Percentiles rank a stretch among this genome's conserved stretches.
phyloP scores from a whole-genome alignment of 37 sponge, comb jelly and placozoan species.

The Beroe ovata region DNA sequence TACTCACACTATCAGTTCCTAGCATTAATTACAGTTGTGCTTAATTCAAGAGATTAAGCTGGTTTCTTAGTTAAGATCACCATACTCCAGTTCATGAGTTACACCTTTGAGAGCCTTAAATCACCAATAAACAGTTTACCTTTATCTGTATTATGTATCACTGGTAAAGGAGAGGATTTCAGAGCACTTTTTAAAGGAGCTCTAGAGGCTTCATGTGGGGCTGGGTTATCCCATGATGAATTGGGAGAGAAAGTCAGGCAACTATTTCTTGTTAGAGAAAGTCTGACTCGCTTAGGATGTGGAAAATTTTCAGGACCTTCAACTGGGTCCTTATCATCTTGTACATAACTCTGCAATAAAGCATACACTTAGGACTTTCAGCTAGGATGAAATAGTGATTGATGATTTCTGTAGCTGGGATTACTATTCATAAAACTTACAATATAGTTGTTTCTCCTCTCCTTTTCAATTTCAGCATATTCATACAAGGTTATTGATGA shows the following conservation, averaged over 20 bases:
- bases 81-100: no score
- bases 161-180: conserved; percentile 23
- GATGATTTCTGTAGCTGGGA: not conserved
- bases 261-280: conserved; percentile 10
- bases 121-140: no score
- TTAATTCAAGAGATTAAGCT: no score
- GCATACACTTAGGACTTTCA: no score
- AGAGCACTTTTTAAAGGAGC: conserved; percentile 20
- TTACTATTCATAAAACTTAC: conserved; percentile 20
- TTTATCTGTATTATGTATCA: no score
- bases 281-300: not conserved
- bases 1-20: no score
- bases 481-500: conserved; percentile 11
- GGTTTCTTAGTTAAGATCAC: no score
- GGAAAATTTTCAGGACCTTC: not conserved
- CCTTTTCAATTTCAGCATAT: not conserved
- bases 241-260: not conserved
- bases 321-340: not conserved
- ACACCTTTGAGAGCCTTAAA: no score
- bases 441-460: conserved; percentile 15
- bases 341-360: conserved; percentile 43
- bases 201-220: conserved; percentile 22
- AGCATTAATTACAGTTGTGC: no score
- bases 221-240: conserved; percentile 24
- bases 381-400: no score